These are phyloP conservation scores for Tipula lateralis DNA, from an alignment of 2,888 invertebrate species.

Conservation along the genomic window DNA sequence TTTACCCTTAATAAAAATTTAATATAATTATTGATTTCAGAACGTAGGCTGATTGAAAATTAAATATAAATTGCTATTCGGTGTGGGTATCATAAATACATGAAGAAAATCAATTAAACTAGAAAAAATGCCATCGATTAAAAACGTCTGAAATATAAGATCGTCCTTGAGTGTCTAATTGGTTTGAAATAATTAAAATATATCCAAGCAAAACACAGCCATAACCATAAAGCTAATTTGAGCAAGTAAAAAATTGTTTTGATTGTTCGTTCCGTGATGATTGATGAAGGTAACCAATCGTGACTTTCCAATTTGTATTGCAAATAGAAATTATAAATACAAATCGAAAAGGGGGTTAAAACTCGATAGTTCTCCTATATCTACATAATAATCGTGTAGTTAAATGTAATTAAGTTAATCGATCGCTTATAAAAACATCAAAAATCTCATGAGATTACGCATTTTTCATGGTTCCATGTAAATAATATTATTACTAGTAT, in stretches of 20 bases:
- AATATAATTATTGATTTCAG: too few species aligned
- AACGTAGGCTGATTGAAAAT: too few species aligned
- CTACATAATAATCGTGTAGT: neutral
- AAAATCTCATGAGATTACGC: neutral
- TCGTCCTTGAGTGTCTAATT: neutral
- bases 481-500: too few species aligned
- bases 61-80: too few species aligned
- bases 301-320: neutral
- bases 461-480: neutral
- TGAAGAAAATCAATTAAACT: too few species aligned
- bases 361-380: neutral
- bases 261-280: neutral
- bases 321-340: neutral
- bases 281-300: conserved; percentile 1
- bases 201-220: neutral
- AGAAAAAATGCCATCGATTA: neutral
- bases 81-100: too few species aligned
- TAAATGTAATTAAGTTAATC: neutral
- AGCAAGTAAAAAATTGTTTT: neutral
- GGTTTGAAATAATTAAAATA: neutral
- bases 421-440: neutral
- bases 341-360: neutral
- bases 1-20: too few species aligned
- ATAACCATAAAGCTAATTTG: neutral
- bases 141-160: neutral